Evolutionary conservation across 1,140 invertebrate species (phyloP).

Genomic region (Drosophila persimilis): DNA sequence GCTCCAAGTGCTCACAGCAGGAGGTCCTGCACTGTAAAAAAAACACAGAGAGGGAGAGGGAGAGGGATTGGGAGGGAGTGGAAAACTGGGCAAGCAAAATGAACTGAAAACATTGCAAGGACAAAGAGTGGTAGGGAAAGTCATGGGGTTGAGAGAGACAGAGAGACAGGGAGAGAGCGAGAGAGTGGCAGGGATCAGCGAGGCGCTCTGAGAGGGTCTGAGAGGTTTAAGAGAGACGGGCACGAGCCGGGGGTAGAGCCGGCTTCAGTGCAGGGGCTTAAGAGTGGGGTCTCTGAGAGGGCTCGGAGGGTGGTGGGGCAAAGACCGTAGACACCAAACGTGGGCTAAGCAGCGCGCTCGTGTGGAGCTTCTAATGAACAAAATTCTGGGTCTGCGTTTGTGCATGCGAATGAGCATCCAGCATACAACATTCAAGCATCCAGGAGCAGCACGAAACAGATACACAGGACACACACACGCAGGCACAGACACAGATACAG

Average conservation of each 20-base stretch:
- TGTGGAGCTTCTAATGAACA: slow-evolving; percentile 67
- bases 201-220: too few relatives aligned
- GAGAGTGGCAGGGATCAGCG: background rate
- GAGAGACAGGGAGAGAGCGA: background rate
- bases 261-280: background rate
- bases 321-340: slow-evolving; percentile 21
- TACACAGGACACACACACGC: background rate
- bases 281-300: background rate
- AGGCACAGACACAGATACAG: background rate
- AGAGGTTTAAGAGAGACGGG: too few relatives aligned
- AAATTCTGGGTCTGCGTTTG: slow-evolving; percentile 40
- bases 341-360: slow-evolving; percentile 57
- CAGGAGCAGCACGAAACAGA: background rate
- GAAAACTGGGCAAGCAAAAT: slow-evolving; percentile 44
- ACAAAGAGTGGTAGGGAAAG: slow-evolving; percentile 5
- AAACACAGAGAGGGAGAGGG: slow-evolving; percentile 22
- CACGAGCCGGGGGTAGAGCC: background rate
- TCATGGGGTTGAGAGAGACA: background rate
- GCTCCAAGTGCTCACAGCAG: slow-evolving; percentile 66
- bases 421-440: slow-evolving; percentile 13
- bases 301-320: too few relatives aligned
- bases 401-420: slow-evolving; percentile 43
- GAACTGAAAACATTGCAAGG: slow-evolving; percentile 61
- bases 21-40: slow-evolving; percentile 36
- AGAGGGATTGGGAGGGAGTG: background rate